phyloP scores from a whole-genome alignment of 2,888 invertebrate species.

The Arrhopalites spinosus region DNA sequence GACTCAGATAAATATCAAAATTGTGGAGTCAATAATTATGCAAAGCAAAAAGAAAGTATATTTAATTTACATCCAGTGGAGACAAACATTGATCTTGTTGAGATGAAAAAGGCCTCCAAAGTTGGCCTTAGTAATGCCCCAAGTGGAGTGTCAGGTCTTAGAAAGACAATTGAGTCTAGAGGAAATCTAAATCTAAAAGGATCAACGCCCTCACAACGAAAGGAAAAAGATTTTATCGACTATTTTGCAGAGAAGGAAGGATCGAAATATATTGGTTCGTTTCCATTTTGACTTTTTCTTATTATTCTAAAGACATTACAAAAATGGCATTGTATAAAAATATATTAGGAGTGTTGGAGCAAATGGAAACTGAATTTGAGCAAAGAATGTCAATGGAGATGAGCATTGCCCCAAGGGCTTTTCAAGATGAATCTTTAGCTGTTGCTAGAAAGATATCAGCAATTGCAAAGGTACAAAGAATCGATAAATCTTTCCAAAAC shows the following conservation, averaged over 20 bases:
- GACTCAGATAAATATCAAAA: no score
- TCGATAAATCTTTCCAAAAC: not conserved
- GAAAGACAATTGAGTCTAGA: not conserved
- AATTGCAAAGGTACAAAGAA: not conserved
- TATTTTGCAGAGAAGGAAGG: slow-evolving; percentile 28
- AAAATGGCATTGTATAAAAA: no score
- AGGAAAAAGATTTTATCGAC: slow-evolving; percentile 29
- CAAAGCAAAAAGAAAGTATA: not conserved
- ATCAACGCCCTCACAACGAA: no score
- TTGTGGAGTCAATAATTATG: no score
- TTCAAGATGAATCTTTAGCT: not conserved
- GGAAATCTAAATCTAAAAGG: no score
- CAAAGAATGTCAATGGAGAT: not conserved
- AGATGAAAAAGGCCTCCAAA: not conserved
- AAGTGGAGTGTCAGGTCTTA: not conserved
- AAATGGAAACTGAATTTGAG: not conserved
- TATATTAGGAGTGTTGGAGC: not conserved
- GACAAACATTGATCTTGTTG: not conserved
- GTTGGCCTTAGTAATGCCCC: not conserved
- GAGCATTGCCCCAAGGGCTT: not conserved
- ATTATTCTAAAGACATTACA: not conserved
- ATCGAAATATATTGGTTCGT: not conserved
- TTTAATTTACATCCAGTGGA: slow-evolving; percentile 1
- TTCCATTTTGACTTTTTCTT: not conserved
- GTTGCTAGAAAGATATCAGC: not conserved